Evolutionary conservation across 1,140 invertebrate genomes (phyloP), one percentile per base, ranked within the genome.

Genomic region (Calycopis cecrops): DNA sequence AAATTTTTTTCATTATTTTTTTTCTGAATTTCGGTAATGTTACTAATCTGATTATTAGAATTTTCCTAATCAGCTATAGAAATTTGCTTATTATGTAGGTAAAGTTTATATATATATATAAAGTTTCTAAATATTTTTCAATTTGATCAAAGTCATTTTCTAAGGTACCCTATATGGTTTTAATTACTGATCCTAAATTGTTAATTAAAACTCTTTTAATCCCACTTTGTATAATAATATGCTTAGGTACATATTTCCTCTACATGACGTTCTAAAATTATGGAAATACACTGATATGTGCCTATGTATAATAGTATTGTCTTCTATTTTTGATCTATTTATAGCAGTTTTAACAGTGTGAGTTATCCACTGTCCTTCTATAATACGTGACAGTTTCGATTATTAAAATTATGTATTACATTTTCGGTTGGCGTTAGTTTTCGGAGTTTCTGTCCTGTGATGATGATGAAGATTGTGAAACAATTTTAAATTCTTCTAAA

Each of bases 151-250:
- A 67, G 60, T 75, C 72, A 42, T 64, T 17, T 16, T 73, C 71
- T 59, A 67, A 60, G 53, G 69, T 69, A 17, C 69, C 69, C 11
- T 61, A 67, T 2, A 71, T 60, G 12, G 60, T 35, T 58, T 72
- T 72, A 10, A 75, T 65, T 16, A 74, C 49, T 34, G 57, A 62
- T 14, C 67, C 66, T 62, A 67, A 50, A 9, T 61, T 60, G 55
- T 70, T 70, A 16, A 75, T 68, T 60, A 72, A 60, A 17, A 65
- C 69, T 62, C 69, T 53, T 52, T 68, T 75, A 40, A 17, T 28
- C 48, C 66, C 52, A 55, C 53, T 55, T 38, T 55, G 53, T 18
- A 59, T 63, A 62, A 59, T 44, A 35, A 58, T 60, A 51, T 58
- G 42, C 52, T 61, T n/a, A n/a, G n/a, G n/a, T 57, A 66, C 52